Conservation (phyloP, 2,113 vertebrate species). For the Phalacrocorax aristotelis region DNA sequence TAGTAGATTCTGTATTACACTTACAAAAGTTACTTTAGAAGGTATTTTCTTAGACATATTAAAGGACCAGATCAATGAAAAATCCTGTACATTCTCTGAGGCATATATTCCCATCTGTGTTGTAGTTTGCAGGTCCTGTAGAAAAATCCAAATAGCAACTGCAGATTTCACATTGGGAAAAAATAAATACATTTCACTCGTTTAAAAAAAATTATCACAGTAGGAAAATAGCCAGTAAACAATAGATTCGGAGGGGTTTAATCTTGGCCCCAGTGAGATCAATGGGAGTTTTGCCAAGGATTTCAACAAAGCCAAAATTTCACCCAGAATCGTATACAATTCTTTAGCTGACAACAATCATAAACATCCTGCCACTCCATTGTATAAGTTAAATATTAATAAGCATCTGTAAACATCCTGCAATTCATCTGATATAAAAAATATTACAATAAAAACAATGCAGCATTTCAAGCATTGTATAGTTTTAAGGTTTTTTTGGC, state of each 20-base stretch:
- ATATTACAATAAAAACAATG: constrained; percentile 47
- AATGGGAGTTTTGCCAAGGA: constrained; percentile 32
- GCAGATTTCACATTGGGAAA: constrained; percentile 53
- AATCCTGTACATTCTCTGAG: constrained; percentile 38
- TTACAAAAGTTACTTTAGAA: constrained; percentile 38
- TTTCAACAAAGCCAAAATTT: constrained; percentile 52
- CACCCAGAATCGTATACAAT: constrained; percentile 14
- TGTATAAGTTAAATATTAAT: constrained; percentile 60
- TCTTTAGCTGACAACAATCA: constrained; percentile 44
- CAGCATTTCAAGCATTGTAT: constrained; percentile 47
- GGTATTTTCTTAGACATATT: neutral
- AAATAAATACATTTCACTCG: constrained; percentile 49
- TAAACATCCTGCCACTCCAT: neutral
- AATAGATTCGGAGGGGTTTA: constrained; percentile 17
- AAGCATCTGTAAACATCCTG: constrained; percentile 62
- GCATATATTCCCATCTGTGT: neutral
- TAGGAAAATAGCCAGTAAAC: constrained; percentile 59
- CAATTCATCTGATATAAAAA: constrained; percentile 53
- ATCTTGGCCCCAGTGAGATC: constrained; percentile 45
- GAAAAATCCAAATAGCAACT: constrained; percentile 48
- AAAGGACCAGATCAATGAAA: constrained; percentile 19
- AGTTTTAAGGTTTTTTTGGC: constrained; percentile 4
- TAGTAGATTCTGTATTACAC: neutral
- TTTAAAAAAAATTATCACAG: constrained; percentile 42
- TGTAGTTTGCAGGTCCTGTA: constrained; percentile 1